Evolutionary conservation across 2,888 invertebrate species (phyloP), one percentile per base, ranked within the genome.

Genomic region (Megamerina dolium): DNA sequence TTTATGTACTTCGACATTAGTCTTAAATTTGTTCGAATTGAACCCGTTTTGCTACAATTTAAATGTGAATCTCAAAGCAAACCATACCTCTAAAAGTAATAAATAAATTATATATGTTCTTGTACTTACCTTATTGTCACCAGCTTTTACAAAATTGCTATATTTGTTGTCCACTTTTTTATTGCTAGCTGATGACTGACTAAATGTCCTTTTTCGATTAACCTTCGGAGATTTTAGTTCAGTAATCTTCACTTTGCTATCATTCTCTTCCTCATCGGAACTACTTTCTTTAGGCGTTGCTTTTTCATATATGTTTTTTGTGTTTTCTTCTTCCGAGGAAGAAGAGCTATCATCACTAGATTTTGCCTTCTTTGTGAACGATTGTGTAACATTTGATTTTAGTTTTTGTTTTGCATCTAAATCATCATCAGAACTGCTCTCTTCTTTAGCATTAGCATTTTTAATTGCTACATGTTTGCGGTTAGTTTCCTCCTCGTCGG

Each of bases 61-160:
- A 16, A 43, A 37, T 33, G 19, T 13, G 32, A 2, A n/a, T n/a
- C n/a, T n/a, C n/a, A n/a, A n/a, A n/a, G n/a, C n/a, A n/a, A n/a
- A n/a, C n/a, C n/a, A n/a, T n/a, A n/a, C n/a, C n/a, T n/a, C n/a
- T n/a, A n/a, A n/a, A n/a, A n/a, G n/a, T n/a, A n/a, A n/a, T n/a
- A n/a, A n/a, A n/a, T n/a, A n/a, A n/a, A n/a, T n/a, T n/a, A n/a
- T n/a, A n/a, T n/a, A n/a, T n/a, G n/a, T n/a, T n/a, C n/a, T n/a
- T n/a, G n/a, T 41, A 43, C 60, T 57, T 40, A 65, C 64, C 59
- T 64, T 55, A 9, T 53, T 47, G 59, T 73, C 68, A 44, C 71
- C 74, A 9, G 77, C 77, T 72, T 84, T 85, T 1, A 83, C 82
- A 62, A 87, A 87, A 60, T 87, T 87, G 49, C 58, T 76, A 62